phyloP scores from a whole-genome alignment of 2,888 invertebrate genomes.

The Drosophila anomalata region DNA sequence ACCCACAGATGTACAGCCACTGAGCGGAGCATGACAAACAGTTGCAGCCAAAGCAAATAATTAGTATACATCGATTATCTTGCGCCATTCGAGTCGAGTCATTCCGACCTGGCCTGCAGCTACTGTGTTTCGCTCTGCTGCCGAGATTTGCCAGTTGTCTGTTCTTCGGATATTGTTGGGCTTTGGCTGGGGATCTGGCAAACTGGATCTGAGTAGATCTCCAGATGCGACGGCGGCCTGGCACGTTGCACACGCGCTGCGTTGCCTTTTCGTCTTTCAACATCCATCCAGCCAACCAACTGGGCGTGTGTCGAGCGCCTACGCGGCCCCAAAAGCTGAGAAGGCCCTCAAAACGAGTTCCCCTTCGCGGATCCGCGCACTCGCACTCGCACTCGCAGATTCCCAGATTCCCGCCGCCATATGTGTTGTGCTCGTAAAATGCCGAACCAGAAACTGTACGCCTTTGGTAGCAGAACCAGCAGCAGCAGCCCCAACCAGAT shows the following conservation, averaged over 20 bases:
- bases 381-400: neutral
- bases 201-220: conserved; percentile 64
- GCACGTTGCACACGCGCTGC: conserved; percentile 71
- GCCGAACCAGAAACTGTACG: conserved; percentile 68
- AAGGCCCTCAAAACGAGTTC: conserved; percentile 72
- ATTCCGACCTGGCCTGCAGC: conserved; percentile 41
- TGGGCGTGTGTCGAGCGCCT: conserved; percentile 58
- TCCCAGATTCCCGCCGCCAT: conserved; percentile 51
- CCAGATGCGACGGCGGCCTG: conserved; percentile 65
- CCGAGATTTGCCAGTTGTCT: conserved; percentile 26
- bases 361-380: conserved; percentile 37
- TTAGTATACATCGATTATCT: conserved; percentile 79
- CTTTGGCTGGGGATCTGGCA: conserved; percentile 14
- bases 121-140: conserved; percentile 53
- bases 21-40: conserved; percentile 73
- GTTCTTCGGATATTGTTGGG: neutral
- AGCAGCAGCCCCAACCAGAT: neutral
- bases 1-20: conserved; percentile 52
- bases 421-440: conserved; percentile 69
- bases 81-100: conserved; percentile 55
- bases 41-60: conserved; percentile 79
- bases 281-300: conserved; percentile 29
- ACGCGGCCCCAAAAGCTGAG: conserved; percentile 62
- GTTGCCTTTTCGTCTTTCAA: neutral
- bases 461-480: conserved; percentile 22